phyloP scores from a whole-genome alignment of 92 coral and sea anemone species.

The Epizoanthus fatuus region DNA sequence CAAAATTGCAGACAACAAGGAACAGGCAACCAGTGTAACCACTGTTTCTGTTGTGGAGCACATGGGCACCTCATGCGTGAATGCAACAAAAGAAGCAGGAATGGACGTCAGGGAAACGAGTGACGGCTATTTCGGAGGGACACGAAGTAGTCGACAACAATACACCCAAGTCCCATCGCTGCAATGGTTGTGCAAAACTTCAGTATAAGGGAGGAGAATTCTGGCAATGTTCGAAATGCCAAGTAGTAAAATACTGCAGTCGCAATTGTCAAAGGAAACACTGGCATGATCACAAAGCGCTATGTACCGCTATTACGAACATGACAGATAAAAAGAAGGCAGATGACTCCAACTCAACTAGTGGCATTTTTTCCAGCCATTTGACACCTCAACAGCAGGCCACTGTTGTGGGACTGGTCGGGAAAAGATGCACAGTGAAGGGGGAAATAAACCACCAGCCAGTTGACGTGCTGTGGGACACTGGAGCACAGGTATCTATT shows the following conservation, averaged over 20 bases:
- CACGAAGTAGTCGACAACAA: constrained; percentile 42
- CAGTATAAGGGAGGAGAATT: constrained; percentile 30
- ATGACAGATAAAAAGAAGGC: constrained; percentile 12
- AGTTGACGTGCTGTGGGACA: constrained; percentile 68
- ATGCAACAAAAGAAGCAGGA: constrained; percentile 38
- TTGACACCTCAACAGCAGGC: constrained; percentile 58
- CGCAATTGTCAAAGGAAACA: constrained; percentile 49
- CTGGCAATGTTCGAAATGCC: constrained; percentile 44
- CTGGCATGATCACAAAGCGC: constrained; percentile 51
- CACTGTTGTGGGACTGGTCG: constrained; percentile 51
- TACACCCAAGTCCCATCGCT: constrained; percentile 23
- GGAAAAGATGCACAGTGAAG: constrained; percentile 62
- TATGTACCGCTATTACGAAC: constrained; percentile 36
- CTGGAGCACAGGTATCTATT: constrained; percentile 67
- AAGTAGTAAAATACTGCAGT: constrained; percentile 48
- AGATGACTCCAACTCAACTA: neutral
- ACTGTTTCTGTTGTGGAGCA: constrained; percentile 69
- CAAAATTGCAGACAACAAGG: too few relatives aligned
- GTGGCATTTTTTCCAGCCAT: constrained; percentile 40
- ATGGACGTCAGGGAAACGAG: constrained; percentile 37
- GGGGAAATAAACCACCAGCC: constrained; percentile 48
- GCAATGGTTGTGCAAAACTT: constrained; percentile 16
- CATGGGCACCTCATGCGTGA: constrained; percentile 60
- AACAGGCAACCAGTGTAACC: constrained; percentile 66
- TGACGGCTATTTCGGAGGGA: constrained; percentile 49